A percentile compares a stretch with the other conserved stretches of the same genome.
Evolutionary conservation across 2,797 vertebrate species (phyloP).

Genomic region (Chelon labrosus): DNA sequence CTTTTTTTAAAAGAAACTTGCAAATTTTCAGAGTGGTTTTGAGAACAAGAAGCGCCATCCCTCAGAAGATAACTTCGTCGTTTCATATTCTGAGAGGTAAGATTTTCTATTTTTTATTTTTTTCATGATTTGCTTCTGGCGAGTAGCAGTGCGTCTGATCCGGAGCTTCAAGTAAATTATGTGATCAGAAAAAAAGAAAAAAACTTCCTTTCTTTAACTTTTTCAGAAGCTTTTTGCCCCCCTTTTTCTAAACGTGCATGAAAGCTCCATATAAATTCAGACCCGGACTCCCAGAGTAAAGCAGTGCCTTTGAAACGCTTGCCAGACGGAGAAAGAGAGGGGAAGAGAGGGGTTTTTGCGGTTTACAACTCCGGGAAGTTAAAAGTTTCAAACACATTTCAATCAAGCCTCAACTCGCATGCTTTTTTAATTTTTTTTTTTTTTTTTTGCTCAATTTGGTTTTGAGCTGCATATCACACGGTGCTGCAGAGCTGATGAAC

Average conservation of each 20-base stretch:
- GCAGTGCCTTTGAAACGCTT: conserved; percentile 78
- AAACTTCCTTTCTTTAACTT: conserved; percentile 29
- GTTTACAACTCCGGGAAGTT: conserved; percentile 83
- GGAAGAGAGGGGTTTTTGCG: conserved; percentile 65
- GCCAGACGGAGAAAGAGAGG: conserved; percentile 60
- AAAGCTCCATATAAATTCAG: conserved; percentile 44
- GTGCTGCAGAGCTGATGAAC: conserved; percentile 42
- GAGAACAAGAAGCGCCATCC: conserved; percentile 48
- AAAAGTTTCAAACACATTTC: conserved; percentile 80
- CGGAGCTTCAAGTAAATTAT: conserved; percentile 4
- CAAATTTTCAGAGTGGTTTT: conserved; percentile 15
- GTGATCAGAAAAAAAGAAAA: not conserved
- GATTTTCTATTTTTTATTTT: conserved; percentile 19
- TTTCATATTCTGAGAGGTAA: conserved; percentile 68
- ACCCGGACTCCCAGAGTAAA: conserved; percentile 61
- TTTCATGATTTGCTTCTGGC: not conserved
- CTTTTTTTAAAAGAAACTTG: conserved; percentile 34
- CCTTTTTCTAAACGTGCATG: conserved; percentile 9
- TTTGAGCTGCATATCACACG: conserved; percentile 36
- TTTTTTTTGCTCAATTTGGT: conserved; percentile 6
- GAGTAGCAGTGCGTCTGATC: conserved; percentile 10
- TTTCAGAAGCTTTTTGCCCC: conserved; percentile 16
- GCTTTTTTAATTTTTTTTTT: conserved; percentile 64
- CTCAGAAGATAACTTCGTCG: conserved; percentile 46
- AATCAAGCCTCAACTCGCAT: conserved; percentile 75